Conservation (phyloP, 37 sponge, comb jelly and placozoan genomes). For the Chondrilla cf. caribensis region DNA sequence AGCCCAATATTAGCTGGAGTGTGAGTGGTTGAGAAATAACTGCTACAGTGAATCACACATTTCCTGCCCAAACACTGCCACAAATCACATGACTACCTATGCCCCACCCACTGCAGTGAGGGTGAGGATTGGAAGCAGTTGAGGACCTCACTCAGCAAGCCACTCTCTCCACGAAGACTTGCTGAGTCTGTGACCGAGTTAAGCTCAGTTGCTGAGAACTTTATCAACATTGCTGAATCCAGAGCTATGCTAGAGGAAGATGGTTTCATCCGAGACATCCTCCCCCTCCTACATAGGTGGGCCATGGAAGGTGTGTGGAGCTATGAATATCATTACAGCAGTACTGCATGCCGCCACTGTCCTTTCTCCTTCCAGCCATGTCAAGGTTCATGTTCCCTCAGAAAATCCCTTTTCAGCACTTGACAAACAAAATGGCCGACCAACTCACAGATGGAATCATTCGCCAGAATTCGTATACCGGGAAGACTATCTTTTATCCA, state of each 20-base stretch:
- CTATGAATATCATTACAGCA: too few species aligned
- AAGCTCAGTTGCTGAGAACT: conserved; percentile 12
- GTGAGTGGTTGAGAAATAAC: background rate
- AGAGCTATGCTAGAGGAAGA: background rate
- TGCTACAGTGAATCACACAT: background rate
- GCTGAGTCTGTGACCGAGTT: conserved; percentile 9
- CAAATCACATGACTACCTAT: too few species aligned
- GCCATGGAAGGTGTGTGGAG: conserved; percentile 35
- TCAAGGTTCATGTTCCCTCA: conserved; percentile 19
- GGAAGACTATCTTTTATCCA: conserved; percentile 9
- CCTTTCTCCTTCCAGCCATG: conserved; percentile 1
- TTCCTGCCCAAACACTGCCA: background rate
- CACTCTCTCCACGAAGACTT: conserved; percentile 31
- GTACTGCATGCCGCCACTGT: too few species aligned
- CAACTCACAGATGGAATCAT: background rate
- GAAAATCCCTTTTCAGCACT: background rate
- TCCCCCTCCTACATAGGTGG: conserved; percentile 10
- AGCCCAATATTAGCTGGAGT: background rate
- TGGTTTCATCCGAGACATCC: conserved; percentile 4
- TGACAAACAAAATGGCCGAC: background rate
- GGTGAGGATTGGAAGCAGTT: conserved; percentile 51
- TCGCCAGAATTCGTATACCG: background rate
- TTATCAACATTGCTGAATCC: background rate
- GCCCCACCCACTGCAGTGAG: background rate
- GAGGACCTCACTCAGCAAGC: conserved; percentile 25